A percentile compares a stretch with the other conserved stretches of the same genome.
phyloP scores from a whole-genome alignment of 2,888 invertebrate species.

The Plutella xylostella region DNA sequence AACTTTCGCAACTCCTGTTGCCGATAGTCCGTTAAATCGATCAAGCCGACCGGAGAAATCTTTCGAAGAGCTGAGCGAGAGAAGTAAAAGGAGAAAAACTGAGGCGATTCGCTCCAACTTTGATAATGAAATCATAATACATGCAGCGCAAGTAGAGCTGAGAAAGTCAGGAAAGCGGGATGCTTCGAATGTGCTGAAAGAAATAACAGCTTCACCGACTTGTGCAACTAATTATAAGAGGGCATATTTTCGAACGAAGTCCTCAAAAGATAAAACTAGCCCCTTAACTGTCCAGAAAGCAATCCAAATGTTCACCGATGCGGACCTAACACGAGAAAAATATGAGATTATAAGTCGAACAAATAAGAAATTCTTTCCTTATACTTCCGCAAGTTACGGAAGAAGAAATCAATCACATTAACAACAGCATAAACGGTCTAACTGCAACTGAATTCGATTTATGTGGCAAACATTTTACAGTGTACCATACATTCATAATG shows the following conservation, averaged over 20 bases:
- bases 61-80: neutral
- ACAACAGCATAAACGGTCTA: neutral
- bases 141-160: neutral
- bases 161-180: neutral
- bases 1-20: neutral
- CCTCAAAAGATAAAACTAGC: neutral
- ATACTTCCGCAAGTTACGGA: neutral
- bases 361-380: neutral
- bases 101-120: neutral
- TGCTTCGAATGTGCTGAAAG: neutral
- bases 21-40: neutral
- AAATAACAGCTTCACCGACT: neutral
- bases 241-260: neutral
- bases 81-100: neutral
- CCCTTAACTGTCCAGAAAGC: neutral
- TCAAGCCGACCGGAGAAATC: neutral
- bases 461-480: neutral
- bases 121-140: slow-evolving; percentile 1
- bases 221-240: neutral
- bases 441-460: neutral
- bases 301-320: neutral
- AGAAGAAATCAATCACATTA: neutral
- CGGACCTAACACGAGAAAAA: neutral
- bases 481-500: neutral
- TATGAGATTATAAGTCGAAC: slow-evolving; percentile 1